Evolutionary conservation across 2,113 vertebrate genomes (phyloP).

Genomic region (Chaetodon trifascialis): DNA sequence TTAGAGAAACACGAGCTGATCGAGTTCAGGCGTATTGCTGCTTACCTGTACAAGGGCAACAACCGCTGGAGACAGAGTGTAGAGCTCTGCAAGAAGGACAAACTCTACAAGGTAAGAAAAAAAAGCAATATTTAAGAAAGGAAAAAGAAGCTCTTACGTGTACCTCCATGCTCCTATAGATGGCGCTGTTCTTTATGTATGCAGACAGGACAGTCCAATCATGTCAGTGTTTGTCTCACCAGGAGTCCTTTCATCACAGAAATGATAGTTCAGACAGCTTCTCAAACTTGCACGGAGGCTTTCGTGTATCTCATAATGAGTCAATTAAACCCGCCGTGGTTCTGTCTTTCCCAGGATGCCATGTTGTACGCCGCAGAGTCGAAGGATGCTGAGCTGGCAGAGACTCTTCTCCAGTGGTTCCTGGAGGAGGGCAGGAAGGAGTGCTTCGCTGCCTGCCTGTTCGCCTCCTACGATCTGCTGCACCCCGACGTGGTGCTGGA

Average conservation of each 20-base stretch:
- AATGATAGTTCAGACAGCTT: not conserved
- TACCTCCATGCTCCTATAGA: constrained; percentile 18
- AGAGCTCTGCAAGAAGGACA: constrained; percentile 95
- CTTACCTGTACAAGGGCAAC: constrained; percentile 92
- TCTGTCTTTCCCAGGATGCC: constrained; percentile 84
- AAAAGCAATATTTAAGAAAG: not conserved
- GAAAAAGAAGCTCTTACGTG: not conserved
- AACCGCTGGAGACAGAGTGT: constrained; percentile 94
- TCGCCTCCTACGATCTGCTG: constrained; percentile 91
- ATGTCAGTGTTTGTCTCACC: not conserved
- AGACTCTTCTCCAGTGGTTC: constrained; percentile 92
- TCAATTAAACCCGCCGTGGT: not conserved
- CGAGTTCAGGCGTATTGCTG: constrained; percentile 92
- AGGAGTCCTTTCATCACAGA: not conserved
- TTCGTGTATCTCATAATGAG: not conserved
- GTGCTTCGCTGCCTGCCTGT: constrained; percentile 92
- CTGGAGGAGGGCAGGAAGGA: constrained; percentile 90
- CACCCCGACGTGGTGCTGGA: constrained; percentile 91
- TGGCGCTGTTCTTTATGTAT: constrained; percentile 18
- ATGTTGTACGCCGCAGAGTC: constrained; percentile 93
- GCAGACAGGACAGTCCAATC: not conserved
- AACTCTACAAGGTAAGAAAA: constrained; percentile 88
- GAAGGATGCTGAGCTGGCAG: constrained; percentile 88
- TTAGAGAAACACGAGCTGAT: constrained; percentile 93
- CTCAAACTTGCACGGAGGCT: not conserved